Conservation (phyloP, 2,113 vertebrate species). For the Caranx melampygus region DNA sequence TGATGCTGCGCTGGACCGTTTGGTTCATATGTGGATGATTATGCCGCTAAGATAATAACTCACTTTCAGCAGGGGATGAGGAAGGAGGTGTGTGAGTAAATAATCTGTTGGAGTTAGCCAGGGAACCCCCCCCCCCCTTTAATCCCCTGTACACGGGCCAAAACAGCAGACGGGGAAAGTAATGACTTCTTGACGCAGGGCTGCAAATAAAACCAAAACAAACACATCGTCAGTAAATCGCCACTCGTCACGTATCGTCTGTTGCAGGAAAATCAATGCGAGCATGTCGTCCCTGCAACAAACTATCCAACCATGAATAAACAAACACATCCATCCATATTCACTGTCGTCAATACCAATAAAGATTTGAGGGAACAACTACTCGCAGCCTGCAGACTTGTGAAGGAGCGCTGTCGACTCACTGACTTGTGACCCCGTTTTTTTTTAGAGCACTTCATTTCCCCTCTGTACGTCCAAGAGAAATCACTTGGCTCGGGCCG, state of each 20-base stretch:
- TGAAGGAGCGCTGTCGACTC: background rate
- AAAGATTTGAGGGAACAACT: background rate
- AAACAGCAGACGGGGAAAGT: conserved; percentile 50
- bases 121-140: conserved; percentile 28
- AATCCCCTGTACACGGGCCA: conserved; percentile 41
- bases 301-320: background rate
- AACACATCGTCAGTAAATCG: background rate
- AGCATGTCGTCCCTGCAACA: background rate
- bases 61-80: conserved; percentile 12
- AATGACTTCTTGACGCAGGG: conserved; percentile 28
- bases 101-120: conserved; percentile 45
- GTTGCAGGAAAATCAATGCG: background rate
- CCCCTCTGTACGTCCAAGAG: conserved; percentile 40
- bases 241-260: conserved; percentile 1
- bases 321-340: background rate
- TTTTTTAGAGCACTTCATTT: conserved; percentile 47
- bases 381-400: background rate
- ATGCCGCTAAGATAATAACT: conserved; percentile 12
- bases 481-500: conserved; percentile 59
- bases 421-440: conserved; percentile 8
- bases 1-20: background rate
- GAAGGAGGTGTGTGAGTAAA: conserved; percentile 43
- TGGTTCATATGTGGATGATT: conserved; percentile 14
- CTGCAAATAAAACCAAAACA: conserved; percentile 8
- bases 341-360: background rate